Conservation (phyloP, 2,888 invertebrate species). For the Oscheius sp. region DNA sequence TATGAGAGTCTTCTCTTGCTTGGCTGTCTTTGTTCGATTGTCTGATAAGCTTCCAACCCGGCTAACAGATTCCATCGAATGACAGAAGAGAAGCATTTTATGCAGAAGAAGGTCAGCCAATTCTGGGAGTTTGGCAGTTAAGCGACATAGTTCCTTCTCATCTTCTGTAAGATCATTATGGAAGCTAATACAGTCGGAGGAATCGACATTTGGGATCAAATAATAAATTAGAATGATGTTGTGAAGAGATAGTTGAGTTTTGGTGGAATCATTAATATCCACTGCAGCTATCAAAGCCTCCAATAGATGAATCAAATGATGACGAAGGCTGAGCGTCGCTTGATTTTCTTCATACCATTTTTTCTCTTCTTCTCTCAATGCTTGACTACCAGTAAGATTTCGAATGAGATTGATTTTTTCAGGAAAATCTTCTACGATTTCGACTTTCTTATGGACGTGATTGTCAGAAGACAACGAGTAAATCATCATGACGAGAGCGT, state of each 20-base stretch:
- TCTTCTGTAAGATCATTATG: constrained; percentile 29
- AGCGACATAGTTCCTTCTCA: constrained; percentile 27
- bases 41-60: constrained; percentile 30
- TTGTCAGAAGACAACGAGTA: constrained; percentile 28
- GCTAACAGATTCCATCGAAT: constrained; percentile 31
- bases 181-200: constrained; percentile 15
- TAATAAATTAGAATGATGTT: constrained; percentile 32
- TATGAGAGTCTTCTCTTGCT: constrained; percentile 13
- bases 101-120: constrained; percentile 28
- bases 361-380: constrained; percentile 2
- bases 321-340: constrained; percentile 14
- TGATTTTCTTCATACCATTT: background rate
- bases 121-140: constrained; percentile 26
- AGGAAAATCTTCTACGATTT: background rate
- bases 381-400: background rate
- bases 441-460: background rate
- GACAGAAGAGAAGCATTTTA: constrained; percentile 30
- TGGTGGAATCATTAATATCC: constrained; percentile 46
- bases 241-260: constrained; percentile 12
- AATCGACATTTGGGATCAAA: constrained; percentile 36
- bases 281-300: constrained; percentile 46
- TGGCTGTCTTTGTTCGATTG: constrained; percentile 18
- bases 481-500: constrained; percentile 18
- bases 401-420: constrained; percentile 5
- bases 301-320: constrained; percentile 44